These are phyloP conservation scores for Diplodus sargus DNA, from an alignment of 2,797 vertebrate genomes.

Conservation along the genomic window DNA sequence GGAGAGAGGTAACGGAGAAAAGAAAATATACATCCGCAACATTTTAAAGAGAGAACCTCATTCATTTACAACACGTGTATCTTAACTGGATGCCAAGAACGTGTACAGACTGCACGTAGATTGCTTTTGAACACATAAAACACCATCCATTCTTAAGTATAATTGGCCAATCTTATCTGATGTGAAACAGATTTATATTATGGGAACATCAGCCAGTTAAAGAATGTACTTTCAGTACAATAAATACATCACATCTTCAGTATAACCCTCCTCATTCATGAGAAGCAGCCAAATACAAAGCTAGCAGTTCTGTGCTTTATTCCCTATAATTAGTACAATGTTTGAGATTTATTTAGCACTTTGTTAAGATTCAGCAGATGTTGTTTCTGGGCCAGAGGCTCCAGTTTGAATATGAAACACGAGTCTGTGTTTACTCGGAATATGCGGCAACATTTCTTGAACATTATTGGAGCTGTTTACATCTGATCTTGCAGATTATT, in stretches of 20 bases:
- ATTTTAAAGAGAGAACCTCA: conserved; percentile 52
- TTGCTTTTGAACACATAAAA: conserved; percentile 32
- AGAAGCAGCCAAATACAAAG: conserved; percentile 5
- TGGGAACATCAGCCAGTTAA: background rate
- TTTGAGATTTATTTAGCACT: conserved; percentile 60
- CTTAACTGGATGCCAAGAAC: conserved; percentile 26
- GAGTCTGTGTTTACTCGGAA: conserved; percentile 52
- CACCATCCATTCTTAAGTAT: background rate
- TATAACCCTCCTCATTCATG: conserved; percentile 20
- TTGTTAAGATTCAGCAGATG: conserved; percentile 68
- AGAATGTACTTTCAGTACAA: conserved; percentile 3
- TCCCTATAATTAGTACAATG: conserved; percentile 51
- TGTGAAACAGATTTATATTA: conserved; percentile 37
- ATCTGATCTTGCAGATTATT: conserved; percentile 67
- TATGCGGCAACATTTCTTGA: conserved; percentile 44
- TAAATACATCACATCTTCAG: conserved; percentile 23
- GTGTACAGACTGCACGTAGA: conserved; percentile 9
- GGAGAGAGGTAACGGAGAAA: conserved; percentile 40
- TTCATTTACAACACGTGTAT: conserved; percentile 51
- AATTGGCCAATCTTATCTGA: conserved; percentile 17
- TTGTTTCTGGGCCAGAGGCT: conserved; percentile 48
- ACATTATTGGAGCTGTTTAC: conserved; percentile 59
- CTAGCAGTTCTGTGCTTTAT: conserved; percentile 24
- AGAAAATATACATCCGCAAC: conserved; percentile 55
- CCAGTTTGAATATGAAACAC: conserved; percentile 59